Evolutionary conservation across 2,113 vertebrate genomes (phyloP), one percentile per base, ranked within the genome.

Genomic region (Scalopus aquaticus): DNA sequence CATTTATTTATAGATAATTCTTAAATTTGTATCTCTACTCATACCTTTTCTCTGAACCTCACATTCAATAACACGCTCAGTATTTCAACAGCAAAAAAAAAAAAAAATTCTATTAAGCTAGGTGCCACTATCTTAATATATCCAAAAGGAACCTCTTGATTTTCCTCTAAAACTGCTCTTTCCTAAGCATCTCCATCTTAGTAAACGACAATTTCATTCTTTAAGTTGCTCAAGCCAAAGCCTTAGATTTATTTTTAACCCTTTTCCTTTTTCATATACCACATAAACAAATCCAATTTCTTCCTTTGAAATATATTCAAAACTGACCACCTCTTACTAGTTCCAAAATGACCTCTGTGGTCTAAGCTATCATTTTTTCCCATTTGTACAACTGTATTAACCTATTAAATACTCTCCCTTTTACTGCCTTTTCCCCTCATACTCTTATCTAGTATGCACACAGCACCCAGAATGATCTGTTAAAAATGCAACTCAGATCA

Each of bases 401-500:
- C 30, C 15, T 24, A 64, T 46, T 76, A 51, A 84, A 22, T 78
- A 64, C 35, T 94, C 51, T 94, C 79, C 28, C 64, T 42, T 77
- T 94, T 49, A 30, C 58, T 42, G 84, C 26, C 80, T 56, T 56
- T 74, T 69, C 37, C 37, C 32, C 65, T 78, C 72, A 62, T 70
- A 94, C 22, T 56, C n/a, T 42, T 56, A 56, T 22, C 17, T 56
- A 60, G 28, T 84, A 39, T 94, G 28, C 62, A 77, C 28, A 62
- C 3, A 84, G 80, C 35, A 85, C 32, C 9, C 39, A 69, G 22
- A 90, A 37, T 44, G 28, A 89, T n/a, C 28, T 9, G 2, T 69
- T 67, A 60, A 83, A 89, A 94, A 67, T 73, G 12, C 39, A 77
- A 51, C 82, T 77, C 86, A 83, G 19, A 86, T 37, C 56, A 81